phyloP scores from a whole-genome alignment of 2,113 vertebrate genomes.

The Bos indicus region DNA sequence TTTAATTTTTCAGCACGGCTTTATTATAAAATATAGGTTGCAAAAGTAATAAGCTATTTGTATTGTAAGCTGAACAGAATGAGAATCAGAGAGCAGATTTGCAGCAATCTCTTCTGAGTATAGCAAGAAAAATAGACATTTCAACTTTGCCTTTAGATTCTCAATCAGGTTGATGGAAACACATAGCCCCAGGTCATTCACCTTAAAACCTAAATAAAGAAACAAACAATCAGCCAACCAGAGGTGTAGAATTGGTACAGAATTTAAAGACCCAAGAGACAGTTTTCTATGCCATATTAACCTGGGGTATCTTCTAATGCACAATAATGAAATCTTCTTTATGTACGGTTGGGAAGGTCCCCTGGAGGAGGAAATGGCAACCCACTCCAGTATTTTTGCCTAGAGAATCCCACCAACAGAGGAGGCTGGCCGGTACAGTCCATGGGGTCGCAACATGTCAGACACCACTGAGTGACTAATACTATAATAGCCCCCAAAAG shows the following conservation, averaged over 20 bases:
- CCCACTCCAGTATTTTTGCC: too few relatives aligned
- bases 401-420: too few relatives aligned
- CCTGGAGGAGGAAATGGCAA: too few relatives aligned
- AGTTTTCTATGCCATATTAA: too few relatives aligned
- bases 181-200: background rate
- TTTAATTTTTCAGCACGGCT: background rate
- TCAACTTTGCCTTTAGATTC: background rate
- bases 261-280: too few relatives aligned
- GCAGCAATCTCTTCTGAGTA: background rate
- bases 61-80: background rate
- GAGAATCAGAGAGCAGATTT: background rate
- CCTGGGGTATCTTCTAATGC: too few relatives aligned
- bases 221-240: too few relatives aligned
- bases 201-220: too few relatives aligned
- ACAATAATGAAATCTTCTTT: too few relatives aligned
- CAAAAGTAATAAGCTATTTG: background rate
- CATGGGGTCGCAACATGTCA: background rate
- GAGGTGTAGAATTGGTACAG: too few relatives aligned
- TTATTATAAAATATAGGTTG: background rate
- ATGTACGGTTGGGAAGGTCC: too few relatives aligned
- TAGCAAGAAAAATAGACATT: background rate
- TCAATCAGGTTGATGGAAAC: background rate
- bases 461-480: background rate
- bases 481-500: accelerated
- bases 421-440: too few relatives aligned